Evolutionary conservation across 2,888 invertebrate genomes (phyloP), one percentile per base, ranked within the genome.

Genomic region (Parnassius smintheus): DNA sequence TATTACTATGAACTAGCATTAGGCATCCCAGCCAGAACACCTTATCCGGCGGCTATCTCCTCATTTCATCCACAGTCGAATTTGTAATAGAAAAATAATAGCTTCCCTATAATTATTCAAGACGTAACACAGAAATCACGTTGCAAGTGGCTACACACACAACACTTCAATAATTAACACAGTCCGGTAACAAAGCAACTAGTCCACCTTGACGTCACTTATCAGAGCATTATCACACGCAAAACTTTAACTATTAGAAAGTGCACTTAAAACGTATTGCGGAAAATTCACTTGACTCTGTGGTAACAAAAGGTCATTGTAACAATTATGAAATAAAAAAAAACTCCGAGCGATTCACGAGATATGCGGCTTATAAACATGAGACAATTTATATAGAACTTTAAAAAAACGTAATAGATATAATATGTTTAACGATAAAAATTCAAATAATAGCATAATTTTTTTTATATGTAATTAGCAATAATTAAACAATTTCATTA

Each of bases 141-240:
- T 61, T 58, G 54, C 63, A 53, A 51, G 56, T 61, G 56, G 65
- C 50, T 65, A 50, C 59, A 35, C 59, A 35, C 62, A 59, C 56
- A 56, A 22, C 64, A 64, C 54, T 65, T 63, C 59, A 69, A 69
- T 68, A 69, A 69, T 68, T 70, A 68, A 61, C 69, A 68, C 68
- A 69, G 64, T 68, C 59, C 56, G 67, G 62, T 68, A 76, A 81
- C 81, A 83, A 84, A 81, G 77, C 70, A 75, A 77, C 69, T 70
- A 68, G 69, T 68, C 55, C 67, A 73, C 65, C 65, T 72, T 77
- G 81, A 83, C 80, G 72, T 77, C 82, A 84, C 79, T 74, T 73
- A 69, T 75, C 68, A 69, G 59, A 41, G 44, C 64, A 59, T 68
- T 74, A 75, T 75, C 75, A 75, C 74, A 72, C 71, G 66, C 65